A percentile compares a stretch with the other conserved stretches of the same genome.
phyloP scores from a whole-genome alignment of 1,140 invertebrate genomes.

The Rhynchophorus ferrugineus region DNA sequence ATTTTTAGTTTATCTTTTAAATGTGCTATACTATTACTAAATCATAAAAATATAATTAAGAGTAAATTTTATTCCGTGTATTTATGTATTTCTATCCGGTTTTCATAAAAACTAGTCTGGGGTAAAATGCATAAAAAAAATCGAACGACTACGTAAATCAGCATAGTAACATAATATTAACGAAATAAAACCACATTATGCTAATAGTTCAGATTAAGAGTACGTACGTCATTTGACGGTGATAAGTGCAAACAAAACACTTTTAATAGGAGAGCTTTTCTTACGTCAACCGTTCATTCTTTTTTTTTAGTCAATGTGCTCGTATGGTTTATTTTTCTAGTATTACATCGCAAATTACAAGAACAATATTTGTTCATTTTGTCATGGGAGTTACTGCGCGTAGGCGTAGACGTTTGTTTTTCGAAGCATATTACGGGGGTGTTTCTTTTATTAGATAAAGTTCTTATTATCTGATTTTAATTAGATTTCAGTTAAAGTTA shows the following conservation, averaged over 20 bases:
- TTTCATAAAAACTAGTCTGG: too few relatives aligned
- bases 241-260: not conserved
- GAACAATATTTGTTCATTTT: not conserved
- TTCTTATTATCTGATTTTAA: too few relatives aligned
- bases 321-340: not conserved
- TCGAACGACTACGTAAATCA: not conserved
- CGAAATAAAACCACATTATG: too few relatives aligned
- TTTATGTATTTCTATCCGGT: too few relatives aligned
- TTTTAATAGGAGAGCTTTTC: not conserved
- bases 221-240: not conserved
- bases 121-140: not conserved
- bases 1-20: too few relatives aligned
- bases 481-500: too few relatives aligned
- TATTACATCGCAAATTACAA: not conserved
- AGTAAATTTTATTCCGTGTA: too few relatives aligned
- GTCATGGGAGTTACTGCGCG: not conserved
- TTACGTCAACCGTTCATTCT: not conserved
- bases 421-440: not conserved
- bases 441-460: too few relatives aligned
- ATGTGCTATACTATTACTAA: too few relatives aligned
- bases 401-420: not conserved
- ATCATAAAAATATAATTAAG: too few relatives aligned
- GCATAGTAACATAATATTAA: too few relatives aligned
- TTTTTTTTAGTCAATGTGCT: not conserved
- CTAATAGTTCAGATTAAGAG: not conserved